Evolutionary conservation across 1,140 invertebrate genomes (phyloP), one percentile per base, ranked within the genome.

Genomic region (Acromyrmex charruanus): DNA sequence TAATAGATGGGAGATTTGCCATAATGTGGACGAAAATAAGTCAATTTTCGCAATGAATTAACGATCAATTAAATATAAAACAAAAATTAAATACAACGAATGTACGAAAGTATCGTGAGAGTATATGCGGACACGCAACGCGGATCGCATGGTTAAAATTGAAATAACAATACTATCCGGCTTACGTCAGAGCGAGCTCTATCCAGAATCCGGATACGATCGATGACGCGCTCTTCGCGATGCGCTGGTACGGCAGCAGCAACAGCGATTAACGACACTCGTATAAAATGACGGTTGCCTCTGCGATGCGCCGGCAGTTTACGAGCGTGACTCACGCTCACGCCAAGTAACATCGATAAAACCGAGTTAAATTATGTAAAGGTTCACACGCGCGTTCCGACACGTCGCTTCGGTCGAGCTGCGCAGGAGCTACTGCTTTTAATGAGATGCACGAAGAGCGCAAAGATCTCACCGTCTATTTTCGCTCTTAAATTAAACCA

Each of bases 341-440:
- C 77, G 75, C 65, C 39, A 66, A 14, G 28, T 61, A 75, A 84
- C 85, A 86, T 86, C 85, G 85, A 86, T 82, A 86, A 61, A 86
- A 71, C 79, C 77, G 44, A 69, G 61, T 75, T 84, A 84, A 79
- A 77, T 85, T 85, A 85, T 85, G 82, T 85, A 85, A 79, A 84
- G 80, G 69, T 84, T 75, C 69, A 84, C 80, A 75, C 80, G 80
- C 80, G 80, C 80, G 55, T 81, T 81, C 55, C 69, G 25, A 74
- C 69, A 75, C 69, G 55, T 84, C 69, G 69, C 58, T 44, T 84
- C 69, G 69, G 69, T 9, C 53, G 80, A 75, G 53, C 55, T 12
- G 65, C 21, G 51, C 21, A 39, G 55, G 55, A 75, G 80, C 69
- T 84, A 84, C 74, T n/a, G 69, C 69, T 75, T 74, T 84, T 84